Evolutionary conservation across 2,888 invertebrate genomes (phyloP).

Genomic region (Blomia tropicalis): DNA sequence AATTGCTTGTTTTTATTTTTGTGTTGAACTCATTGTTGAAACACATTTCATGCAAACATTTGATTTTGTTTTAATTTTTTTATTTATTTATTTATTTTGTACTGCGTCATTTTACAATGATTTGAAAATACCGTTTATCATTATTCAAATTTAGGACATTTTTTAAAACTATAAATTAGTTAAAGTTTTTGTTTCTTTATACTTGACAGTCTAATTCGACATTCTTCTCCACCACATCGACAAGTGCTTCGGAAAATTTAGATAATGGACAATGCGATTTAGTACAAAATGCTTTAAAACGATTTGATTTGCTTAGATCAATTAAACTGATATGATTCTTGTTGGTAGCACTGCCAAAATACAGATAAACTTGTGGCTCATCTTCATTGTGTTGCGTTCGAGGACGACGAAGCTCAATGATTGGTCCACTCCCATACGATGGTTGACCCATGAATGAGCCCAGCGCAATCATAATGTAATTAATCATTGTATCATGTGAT

Average conservation of each 20-base stretch:
- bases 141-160: no score
- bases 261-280: not conserved
- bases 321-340: not conserved
- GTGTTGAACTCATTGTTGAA: no score
- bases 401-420: slow-evolving; percentile 13
- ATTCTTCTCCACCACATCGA: not conserved
- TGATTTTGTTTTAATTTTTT: no score
- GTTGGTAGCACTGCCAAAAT: not conserved
- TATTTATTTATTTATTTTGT: no score
- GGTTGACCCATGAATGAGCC: not conserved
- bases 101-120: no score
- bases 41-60: no score
- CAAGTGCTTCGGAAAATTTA: not conserved
- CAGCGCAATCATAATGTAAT: not conserved
- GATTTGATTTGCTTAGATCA: not conserved
- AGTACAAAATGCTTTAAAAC: not conserved
- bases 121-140: no score
- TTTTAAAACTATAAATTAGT: not conserved
- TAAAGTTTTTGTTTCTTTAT: not conserved
- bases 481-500: not conserved
- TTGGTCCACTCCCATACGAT: slow-evolving; percentile 6
- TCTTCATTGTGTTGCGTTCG: not conserved
- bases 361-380: not conserved
- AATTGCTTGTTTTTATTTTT: no score
- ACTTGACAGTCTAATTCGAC: not conserved